Base-by-base conservation (phyloP, 1,140 invertebrate species). In the Trachymyrmex septentrionalis region DNA sequence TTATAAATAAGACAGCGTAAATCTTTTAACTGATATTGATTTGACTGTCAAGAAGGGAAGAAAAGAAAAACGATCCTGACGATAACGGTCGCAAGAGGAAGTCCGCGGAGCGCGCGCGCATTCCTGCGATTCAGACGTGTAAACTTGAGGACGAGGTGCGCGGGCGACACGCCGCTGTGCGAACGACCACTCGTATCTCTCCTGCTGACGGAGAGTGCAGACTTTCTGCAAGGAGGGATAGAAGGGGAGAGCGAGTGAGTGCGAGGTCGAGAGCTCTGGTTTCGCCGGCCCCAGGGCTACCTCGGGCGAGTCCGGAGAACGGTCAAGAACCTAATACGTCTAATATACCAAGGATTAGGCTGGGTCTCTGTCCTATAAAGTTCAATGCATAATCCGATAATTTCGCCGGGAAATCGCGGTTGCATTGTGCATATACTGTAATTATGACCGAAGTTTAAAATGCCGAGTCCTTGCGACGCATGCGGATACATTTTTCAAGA, bases 271-370 rank as follows among this genome's bases (percentile, higher is more conserved):
- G 89, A 90, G 87, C 90, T 91, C 90, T 91, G 90, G 89, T 91
- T 91, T 91, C 90, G 90, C 90, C 87, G 87, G 90, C 88, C 89
- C 66, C 72, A 77, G 86, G 88, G 89, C 86, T 90, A 90, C 86
- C 71, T 38, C 66, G 59, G 57, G 61, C 61, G 61, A 85, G 77
- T 87, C 86, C 73, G 66, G 69, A 71, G 87, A 88, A 90, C 87
- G 87, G 84, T 91, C 90, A 91, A 90, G 89, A 91, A 90, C 90
- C 85, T 87, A 90, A 90, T 90, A 88, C 75, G 80, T 86, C 88
- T 91, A 88, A 91, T 88, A 86, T 16, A n/a, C 86, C 72, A 55
- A 86, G 88, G 86, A 91, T 91, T 88, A 91, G 73, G 86, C 81
- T 44, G 55, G 64, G 14, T 90, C 71, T 86, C 84, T 69, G 71